These are phyloP conservation scores for Dicrostonyx torquatus DNA, from an alignment of 2,797 vertebrate genomes.

Conservation along the genomic window DNA sequence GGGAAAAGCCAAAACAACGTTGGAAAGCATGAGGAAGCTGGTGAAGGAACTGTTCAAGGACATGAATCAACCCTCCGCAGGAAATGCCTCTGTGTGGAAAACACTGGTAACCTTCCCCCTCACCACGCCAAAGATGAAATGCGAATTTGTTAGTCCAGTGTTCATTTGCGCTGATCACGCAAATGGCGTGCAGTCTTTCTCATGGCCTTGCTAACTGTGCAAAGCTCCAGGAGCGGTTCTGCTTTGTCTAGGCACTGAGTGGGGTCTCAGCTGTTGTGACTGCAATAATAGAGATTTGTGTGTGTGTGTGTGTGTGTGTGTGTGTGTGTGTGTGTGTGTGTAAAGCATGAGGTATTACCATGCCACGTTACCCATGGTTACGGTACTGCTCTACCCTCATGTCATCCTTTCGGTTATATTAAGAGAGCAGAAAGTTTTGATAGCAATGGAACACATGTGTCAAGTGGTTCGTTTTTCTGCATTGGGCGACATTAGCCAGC, in stretches of 20 bases:
- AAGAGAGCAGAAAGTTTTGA: constrained; percentile 7
- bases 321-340: constrained; percentile 20
- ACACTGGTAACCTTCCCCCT: constrained; percentile 89
- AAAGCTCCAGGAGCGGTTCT: constrained; percentile 13
- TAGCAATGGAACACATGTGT: constrained; percentile 50
- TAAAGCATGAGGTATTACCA: constrained; percentile 47
- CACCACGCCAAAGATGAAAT: constrained; percentile 89
- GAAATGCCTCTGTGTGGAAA: constrained; percentile 84
- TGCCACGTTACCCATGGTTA: constrained; percentile 13
- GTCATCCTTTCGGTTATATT: constrained; percentile 34
- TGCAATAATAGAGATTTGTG: constrained; percentile 26
- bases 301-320: constrained; percentile 21
- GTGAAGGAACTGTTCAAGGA: constrained; percentile 89
- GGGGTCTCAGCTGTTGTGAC: constrained; percentile 14
- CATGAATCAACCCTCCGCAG: constrained; percentile 88
- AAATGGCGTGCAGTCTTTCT: constrained; percentile 14
- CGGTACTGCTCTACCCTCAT: constrained; percentile 11
- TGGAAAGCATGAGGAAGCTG: constrained; percentile 87
- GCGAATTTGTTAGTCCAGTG: constrained; percentile 83
- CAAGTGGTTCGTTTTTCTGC: not conserved
- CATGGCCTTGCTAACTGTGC: constrained; percentile 9
- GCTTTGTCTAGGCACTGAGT: constrained; percentile 28
- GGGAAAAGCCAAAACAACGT: constrained; percentile 89
- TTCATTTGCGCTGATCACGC: constrained; percentile 32
- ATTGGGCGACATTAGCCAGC: constrained; percentile 29